Evolutionary conservation across 1,140 invertebrate genomes (phyloP).

Genomic region (Tetramorium parvispinum): DNA sequence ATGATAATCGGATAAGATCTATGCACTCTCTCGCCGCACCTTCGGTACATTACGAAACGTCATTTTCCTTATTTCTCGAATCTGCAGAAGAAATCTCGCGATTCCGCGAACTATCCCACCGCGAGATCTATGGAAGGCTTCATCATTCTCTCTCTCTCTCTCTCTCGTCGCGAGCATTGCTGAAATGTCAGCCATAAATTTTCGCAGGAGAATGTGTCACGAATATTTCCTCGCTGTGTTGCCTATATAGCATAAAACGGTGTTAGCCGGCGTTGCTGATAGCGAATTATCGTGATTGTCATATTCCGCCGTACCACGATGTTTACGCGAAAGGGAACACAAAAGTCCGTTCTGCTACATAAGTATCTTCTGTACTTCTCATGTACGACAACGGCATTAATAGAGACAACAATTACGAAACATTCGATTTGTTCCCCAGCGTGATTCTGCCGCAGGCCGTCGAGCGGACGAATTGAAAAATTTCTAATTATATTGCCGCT

Average conservation of each 20-base stretch:
- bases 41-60: slow-evolving; percentile 45
- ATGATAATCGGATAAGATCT: slow-evolving; percentile 58
- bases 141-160: slow-evolving; percentile 39
- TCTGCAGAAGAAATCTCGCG: slow-evolving; percentile 36
- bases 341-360: background rate
- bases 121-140: slow-evolving; percentile 16
- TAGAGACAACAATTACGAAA: slow-evolving; percentile 46
- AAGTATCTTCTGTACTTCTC: background rate
- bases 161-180: background rate
- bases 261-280: slow-evolving; percentile 31
- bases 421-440: background rate
- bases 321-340: slow-evolving; percentile 30
- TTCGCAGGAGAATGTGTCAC: slow-evolving; percentile 50
- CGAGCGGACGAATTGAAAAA: slow-evolving; percentile 48
- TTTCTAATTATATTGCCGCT: slow-evolving; percentile 51
- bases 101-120: slow-evolving; percentile 30
- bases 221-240: slow-evolving; percentile 68
- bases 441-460: background rate
- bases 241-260: slow-evolving; percentile 69
- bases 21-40: slow-evolving; percentile 38
- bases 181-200: slow-evolving; percentile 75
- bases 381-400: slow-evolving; percentile 22
- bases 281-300: slow-evolving; percentile 39
- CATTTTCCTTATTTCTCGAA: slow-evolving; percentile 23
- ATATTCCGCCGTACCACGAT: slow-evolving; percentile 49